phyloP scores from a whole-genome alignment of 1,140 invertebrate species.

The Nasonia longicornis region DNA sequence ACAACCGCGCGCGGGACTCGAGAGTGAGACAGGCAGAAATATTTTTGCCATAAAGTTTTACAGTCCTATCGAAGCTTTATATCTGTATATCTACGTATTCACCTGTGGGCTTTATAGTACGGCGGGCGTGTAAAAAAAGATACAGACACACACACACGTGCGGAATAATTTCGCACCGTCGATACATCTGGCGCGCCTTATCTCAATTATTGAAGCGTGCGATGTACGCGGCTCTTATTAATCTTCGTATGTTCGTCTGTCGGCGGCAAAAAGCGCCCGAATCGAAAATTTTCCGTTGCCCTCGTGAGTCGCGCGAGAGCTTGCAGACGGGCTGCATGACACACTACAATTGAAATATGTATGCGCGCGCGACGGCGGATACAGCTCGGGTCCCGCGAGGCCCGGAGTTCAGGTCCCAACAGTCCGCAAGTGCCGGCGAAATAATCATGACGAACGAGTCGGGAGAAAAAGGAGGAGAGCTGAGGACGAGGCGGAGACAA shows the following conservation, averaged over 20 bases:
- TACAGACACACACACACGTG: not conserved
- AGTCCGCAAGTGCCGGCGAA: not conserved
- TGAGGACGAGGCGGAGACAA: not conserved
- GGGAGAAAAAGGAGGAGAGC: not conserved
- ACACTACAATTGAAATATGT: constrained; percentile 20
- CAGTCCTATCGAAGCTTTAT: constrained; percentile 32
- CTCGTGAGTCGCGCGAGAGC: not conserved
- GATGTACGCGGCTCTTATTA: not conserved
- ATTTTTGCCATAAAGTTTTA: constrained; percentile 42
- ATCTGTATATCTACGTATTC: not conserved
- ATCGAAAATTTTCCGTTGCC: not conserved
- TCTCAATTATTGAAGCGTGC: not conserved
- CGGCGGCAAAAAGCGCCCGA: not conserved
- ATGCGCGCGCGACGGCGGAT: not conserved
- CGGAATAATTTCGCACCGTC: not conserved
- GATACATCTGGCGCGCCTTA: not conserved
- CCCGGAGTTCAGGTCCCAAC: not conserved
- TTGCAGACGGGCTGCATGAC: not conserved
- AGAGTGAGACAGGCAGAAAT: constrained; percentile 21
- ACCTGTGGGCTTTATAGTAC: not conserved
- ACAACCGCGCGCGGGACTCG: not conserved
- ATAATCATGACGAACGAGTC: constrained; percentile 29
- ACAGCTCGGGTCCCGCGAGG: not conserved
- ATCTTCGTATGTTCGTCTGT: not conserved
- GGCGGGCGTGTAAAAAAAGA: not conserved